These are phyloP conservation scores for Procambarus clarkii DNA, from an alignment of 1,140 invertebrate genomes.

Conservation along the genomic window DNA sequence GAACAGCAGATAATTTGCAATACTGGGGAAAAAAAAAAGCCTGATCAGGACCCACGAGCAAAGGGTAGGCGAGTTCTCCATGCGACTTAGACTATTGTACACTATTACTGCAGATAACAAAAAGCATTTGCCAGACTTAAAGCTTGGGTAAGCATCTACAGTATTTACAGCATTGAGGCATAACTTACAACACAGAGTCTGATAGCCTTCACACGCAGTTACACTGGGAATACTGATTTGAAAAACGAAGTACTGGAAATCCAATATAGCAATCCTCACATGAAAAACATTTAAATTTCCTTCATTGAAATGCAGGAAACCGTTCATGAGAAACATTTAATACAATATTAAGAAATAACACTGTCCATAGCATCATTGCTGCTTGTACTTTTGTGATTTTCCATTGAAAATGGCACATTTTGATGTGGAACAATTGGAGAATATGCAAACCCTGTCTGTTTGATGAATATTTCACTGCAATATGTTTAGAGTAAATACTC, in stretches of 20 bases:
- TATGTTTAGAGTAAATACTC: constrained; percentile 33
- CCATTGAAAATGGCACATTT: constrained; percentile 56
- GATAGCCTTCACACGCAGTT: constrained; percentile 46
- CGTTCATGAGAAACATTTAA: constrained; percentile 44
- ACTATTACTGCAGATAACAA: constrained; percentile 44
- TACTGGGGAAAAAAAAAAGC: constrained; percentile 38
- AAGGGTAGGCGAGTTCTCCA: constrained; percentile 55
- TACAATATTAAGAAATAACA: constrained; percentile 52
- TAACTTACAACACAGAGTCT: constrained; percentile 43
- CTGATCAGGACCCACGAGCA: constrained; percentile 56
- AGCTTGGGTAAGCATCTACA: constrained; percentile 54
- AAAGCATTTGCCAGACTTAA: constrained; percentile 48
- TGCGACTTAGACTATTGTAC: constrained; percentile 48
- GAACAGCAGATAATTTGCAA: constrained; percentile 45
- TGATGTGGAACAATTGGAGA: constrained; percentile 47
- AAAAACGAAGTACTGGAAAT: constrained; percentile 43
- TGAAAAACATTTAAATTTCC: constrained; percentile 53
- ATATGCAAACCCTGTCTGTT: constrained; percentile 43
- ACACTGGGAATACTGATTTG: constrained; percentile 55
- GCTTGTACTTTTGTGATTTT: constrained; percentile 52
- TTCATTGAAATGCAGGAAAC: constrained; percentile 61
- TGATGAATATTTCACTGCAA: constrained; percentile 34
- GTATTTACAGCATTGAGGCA: constrained; percentile 53
- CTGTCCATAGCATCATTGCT: constrained; percentile 60
- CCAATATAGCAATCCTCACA: constrained; percentile 61